Percentiles rank a stretch among this genome's conserved stretches.
Conservation (phyloP, 2,888 invertebrate genomes). For the Bembecia ichneumoniformis region DNA sequence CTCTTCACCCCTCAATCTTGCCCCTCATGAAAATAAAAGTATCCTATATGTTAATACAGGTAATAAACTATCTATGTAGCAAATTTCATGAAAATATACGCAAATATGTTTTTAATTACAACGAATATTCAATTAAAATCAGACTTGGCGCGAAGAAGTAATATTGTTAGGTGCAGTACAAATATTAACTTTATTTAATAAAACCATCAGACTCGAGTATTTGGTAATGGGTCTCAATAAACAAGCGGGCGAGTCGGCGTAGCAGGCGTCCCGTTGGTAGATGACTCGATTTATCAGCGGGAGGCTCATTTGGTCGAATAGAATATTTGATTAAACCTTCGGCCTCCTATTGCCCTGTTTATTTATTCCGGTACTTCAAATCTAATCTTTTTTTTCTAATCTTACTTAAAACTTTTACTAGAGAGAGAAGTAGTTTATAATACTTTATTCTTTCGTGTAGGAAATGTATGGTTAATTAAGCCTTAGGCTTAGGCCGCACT, state of each 20-base stretch:
- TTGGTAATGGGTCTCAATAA: slow-evolving; percentile 37
- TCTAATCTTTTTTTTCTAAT: slow-evolving; percentile 18
- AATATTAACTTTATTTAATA: slow-evolving; percentile 12
- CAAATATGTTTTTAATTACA: too few relatives aligned
- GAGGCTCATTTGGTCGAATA: slow-evolving; percentile 36
- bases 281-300: slow-evolving; percentile 47
- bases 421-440: background rate
- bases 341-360: slow-evolving; percentile 26
- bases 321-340: slow-evolving; percentile 43
- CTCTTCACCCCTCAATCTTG: too few relatives aligned
- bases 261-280: slow-evolving; percentile 24
- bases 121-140: too few relatives aligned
- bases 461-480: background rate
- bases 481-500: too few relatives aligned
- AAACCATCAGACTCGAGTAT: slow-evolving; percentile 13
- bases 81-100: too few relatives aligned
- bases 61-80: too few relatives aligned
- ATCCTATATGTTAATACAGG: too few relatives aligned
- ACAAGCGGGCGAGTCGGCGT: slow-evolving; percentile 23
- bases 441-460: background rate
- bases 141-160: background rate
- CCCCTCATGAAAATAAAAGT: too few relatives aligned
- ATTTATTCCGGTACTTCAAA: slow-evolving; percentile 27
- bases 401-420: too few relatives aligned
- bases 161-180: background rate